Evolutionary conservation across 2,797 vertebrate species (phyloP), one percentile per base, ranked within the genome.

Genomic region (Argya squamiceps): DNA sequence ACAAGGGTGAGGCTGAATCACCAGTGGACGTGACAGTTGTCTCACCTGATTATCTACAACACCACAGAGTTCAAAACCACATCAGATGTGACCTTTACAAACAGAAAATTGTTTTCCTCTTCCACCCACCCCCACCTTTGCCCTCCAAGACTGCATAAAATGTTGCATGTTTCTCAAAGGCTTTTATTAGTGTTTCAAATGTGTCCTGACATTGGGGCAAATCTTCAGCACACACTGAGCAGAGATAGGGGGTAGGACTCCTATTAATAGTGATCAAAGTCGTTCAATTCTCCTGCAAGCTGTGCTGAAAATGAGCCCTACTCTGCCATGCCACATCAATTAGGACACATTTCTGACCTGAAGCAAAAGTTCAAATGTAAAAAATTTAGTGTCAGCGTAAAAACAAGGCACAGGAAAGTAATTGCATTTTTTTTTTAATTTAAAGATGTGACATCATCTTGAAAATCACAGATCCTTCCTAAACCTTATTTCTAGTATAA

Each of bases 231-330:
- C 39, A 62, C n/a, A 65, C 14, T 52, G 50, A 65, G 80, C 37
- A 90, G 59, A 81, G 44, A 75, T 4, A 53, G 32, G 47, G 43
- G 34, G 30, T 49, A 87, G 37, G 70, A 52, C 50, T 84, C 34
- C 44, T 81, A 46, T 67, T 86, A 95, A 71, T 27, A 67, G 59
- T 75, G 76, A 89, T 84, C 65, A 73, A 85, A 86, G 39, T 65
- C 21, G 0, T 64, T 88, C 78, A 76, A 81, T 79, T 96, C 69
- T 91, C 76, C 79, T 86, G 41, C 73, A 92, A 93, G 89, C 89
- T 96, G 84, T 76, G 79, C 50, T 95, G 87, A 91, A 92, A 94
- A 94, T 73, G 69, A 96, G 37, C 55, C 87, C 34, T 89, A 65
- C 37, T 84, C 82, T 84, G 91, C 55, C 73, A 86, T 60, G 32